A percentile compares a stretch with the other conserved stretches of the same genome.
Evolutionary conservation across 23 tunicate species (phyloP).

Genomic region (Ascidia mentula): DNA sequence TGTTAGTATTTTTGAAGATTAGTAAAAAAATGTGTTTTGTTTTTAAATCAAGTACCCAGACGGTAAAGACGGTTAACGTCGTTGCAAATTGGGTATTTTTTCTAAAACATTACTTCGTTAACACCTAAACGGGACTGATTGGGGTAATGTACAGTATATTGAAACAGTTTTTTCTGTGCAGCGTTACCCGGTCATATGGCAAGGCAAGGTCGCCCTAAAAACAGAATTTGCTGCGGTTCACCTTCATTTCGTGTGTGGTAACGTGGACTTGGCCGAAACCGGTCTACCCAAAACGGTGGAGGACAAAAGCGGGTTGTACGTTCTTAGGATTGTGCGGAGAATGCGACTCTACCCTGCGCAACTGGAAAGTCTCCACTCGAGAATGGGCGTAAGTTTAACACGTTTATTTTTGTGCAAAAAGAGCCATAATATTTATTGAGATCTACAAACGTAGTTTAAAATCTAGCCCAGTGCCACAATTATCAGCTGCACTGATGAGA

Average conservation of each 20-base stretch:
- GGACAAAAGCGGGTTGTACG: slow-evolving; percentile 42
- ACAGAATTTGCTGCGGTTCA: slow-evolving; percentile 87
- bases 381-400: slow-evolving; percentile 84
- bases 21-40: too few species aligned
- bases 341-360: slow-evolving; percentile 73
- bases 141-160: slow-evolving; percentile 1
- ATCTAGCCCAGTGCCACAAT: too few species aligned
- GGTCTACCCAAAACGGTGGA: slow-evolving; percentile 56
- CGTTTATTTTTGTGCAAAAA: too few species aligned
- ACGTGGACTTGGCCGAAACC: slow-evolving; percentile 38
- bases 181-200: slow-evolving; percentile 99
- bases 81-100: too few species aligned
- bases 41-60: too few species aligned
- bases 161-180: slow-evolving; percentile 13
- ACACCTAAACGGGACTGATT: too few species aligned
- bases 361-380: slow-evolving; percentile 35
- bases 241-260: slow-evolving; percentile 80
- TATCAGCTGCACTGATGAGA: too few species aligned
- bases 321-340: slow-evolving; percentile 68
- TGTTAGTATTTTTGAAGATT: too few species aligned
- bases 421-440: too few species aligned
- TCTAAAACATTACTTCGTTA: too few species aligned
- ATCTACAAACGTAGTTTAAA: too few species aligned
- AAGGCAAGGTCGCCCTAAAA: slow-evolving; percentile 76
- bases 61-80: too few species aligned